Evolutionary conservation across 2,888 invertebrate genomes (phyloP), one percentile per base, ranked within the genome.

Genomic region (Drosophila longiperda): DNA sequence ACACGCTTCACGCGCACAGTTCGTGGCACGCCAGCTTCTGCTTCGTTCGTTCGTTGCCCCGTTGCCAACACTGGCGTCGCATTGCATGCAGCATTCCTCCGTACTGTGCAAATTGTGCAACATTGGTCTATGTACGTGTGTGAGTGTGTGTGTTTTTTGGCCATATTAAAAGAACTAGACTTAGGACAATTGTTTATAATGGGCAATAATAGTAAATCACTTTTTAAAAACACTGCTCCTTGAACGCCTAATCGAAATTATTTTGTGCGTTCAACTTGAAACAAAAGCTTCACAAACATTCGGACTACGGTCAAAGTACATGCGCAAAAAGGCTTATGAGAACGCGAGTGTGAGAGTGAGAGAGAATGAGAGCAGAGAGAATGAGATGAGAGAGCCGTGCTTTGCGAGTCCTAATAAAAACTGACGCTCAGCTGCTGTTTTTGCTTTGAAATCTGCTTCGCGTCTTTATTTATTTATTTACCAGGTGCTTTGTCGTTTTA

Each of bases 381-480:
- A 11, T 6, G 17, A 3, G 11, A 15, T 7, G 42, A 53, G 60
- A 45, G 53, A 40, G 45, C 48, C 32, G 32, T 26, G n/a, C 23
- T 23, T 45, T 23, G 23, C 8, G 20, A 59, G 40, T 63, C 57
- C 69, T 57, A 69, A 54, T 36, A 17, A 55, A 61, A 66, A 62
- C 45, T 36, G 20, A 54, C 60, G 66, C 72, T 82, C 79, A 76
- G 72, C 86, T 82, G 88, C 75, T 74, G 74, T 69, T 82, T 83
- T 74, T 78, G 71, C 90, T 90, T 90, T 90, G 71, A 72, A 77
- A 75, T 83, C 72, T 80, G 75, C 68, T 87, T 87, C 90, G 89
- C 89, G 73, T 88, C 76, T 88, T 87, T 86, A 86, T 87, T 87
- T 87, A 90, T 89, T 90, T 90, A 86, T 90, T 90, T 86, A 82